Conservation (phyloP, 2,113 vertebrate genomes). For the Theristicus caerulescens region DNA sequence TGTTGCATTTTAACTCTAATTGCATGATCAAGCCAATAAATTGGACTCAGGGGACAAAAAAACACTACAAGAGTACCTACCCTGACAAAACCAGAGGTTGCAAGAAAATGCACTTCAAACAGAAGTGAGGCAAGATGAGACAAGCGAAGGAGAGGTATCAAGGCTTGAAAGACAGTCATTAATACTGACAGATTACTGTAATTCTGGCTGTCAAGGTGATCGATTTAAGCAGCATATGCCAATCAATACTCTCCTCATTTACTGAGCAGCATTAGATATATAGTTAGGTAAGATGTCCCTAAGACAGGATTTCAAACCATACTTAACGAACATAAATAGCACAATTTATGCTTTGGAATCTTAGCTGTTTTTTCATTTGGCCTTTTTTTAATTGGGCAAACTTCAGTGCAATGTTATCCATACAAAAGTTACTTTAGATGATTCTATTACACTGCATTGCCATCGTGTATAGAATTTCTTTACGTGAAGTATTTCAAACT, state of each 20-base stretch:
- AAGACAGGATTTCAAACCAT: constrained; percentile 79
- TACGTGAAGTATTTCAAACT: background rate
- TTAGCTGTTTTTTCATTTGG: constrained; percentile 23
- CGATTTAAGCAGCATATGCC: constrained; percentile 92
- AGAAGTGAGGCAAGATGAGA: constrained; percentile 72
- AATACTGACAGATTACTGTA: constrained; percentile 99
- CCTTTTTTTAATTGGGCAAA: constrained; percentile 5
- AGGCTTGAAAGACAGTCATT: constrained; percentile 87
- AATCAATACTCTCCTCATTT: constrained; percentile 94
- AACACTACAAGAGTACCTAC: constrained; percentile 57
- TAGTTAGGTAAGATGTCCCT: constrained; percentile 77
- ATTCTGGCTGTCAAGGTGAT: constrained; percentile 98
- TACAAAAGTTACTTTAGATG: constrained; percentile 49
- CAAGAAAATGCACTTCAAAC: constrained; percentile 78
- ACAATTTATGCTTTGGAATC: constrained; percentile 79
- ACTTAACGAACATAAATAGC: constrained; percentile 78
- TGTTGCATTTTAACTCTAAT: constrained; percentile 73
- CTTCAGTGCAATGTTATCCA: constrained; percentile 18
- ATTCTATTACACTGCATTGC: background rate
- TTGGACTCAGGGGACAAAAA: constrained; percentile 69
- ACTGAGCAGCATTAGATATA: constrained; percentile 78
- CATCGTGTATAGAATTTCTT: background rate
- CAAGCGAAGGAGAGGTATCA: constrained; percentile 79
- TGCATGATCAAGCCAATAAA: constrained; percentile 79
- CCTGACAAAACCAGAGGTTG: constrained; percentile 72